phyloP scores from a whole-genome alignment of 2,113 vertebrate genomes.

The Marmota flaviventris region DNA sequence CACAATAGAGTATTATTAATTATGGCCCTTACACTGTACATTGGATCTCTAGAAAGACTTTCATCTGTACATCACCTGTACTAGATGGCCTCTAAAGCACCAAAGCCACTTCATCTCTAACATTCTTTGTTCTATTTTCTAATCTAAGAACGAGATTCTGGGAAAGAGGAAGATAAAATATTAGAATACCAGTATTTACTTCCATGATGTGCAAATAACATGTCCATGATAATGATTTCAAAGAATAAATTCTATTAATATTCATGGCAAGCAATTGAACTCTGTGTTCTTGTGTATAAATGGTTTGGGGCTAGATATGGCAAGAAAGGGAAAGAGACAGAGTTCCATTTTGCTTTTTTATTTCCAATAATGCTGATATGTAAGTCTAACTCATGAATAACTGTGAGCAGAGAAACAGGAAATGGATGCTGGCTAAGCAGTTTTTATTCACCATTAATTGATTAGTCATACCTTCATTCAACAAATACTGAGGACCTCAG shows the following conservation, averaged over 20 bases:
- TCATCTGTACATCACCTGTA: background rate
- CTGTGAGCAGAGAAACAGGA: slow-evolving; percentile 50
- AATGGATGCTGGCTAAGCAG: slow-evolving; percentile 43
- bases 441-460: slow-evolving; percentile 37
- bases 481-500: background rate
- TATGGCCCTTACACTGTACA: background rate
- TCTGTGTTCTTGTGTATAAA: background rate
- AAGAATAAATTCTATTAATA: background rate
- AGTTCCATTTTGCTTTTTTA: slow-evolving; percentile 40
- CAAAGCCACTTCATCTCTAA: background rate
- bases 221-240: background rate
- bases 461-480: slow-evolving; percentile 44
- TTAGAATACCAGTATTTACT: background rate
- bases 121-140: background rate
- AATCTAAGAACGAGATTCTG: background rate
- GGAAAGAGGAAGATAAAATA: background rate
- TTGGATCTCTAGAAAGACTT: background rate
- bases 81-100: background rate
- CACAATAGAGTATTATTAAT: background rate
- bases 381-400: slow-evolving; percentile 34
- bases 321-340: background rate
- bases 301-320: background rate
- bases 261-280: background rate
- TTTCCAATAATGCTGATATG: background rate
- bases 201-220: slow-evolving; percentile 33